Evolutionary conservation across 2,797 vertebrate species (phyloP).

Genomic region (Aphelocoma californica): DNA sequence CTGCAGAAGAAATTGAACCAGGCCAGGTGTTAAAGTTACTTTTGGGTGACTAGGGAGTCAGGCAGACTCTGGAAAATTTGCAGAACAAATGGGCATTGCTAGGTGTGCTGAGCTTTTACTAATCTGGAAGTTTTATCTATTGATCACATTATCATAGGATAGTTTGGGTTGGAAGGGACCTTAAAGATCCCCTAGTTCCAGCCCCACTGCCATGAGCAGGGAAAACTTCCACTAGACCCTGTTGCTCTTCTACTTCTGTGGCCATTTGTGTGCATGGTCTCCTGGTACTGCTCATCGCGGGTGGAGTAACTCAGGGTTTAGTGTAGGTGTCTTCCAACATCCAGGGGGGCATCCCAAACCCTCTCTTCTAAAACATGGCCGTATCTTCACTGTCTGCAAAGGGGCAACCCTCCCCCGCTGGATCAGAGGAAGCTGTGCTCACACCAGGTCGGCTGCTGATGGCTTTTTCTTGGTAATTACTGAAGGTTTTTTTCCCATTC

Average conservation of each 20-base stretch:
- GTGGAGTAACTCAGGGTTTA: background rate
- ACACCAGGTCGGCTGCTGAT: background rate
- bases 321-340: background rate
- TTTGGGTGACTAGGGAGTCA: background rate
- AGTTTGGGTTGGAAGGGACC: background rate
- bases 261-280: background rate
- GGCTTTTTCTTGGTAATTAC: background rate
- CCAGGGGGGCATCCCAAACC: background rate
- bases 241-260: background rate
- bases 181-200: background rate
- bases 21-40: background rate
- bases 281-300: background rate
- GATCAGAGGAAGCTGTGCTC: background rate
- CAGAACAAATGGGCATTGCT: background rate
- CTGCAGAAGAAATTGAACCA: background rate
- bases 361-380: background rate
- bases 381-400: background rate
- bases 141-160: background rate
- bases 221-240: background rate
- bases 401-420: background rate
- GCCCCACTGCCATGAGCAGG: background rate
- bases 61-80: background rate
- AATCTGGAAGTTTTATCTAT: background rate
- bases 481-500: fast-evolving
- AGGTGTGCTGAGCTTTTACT: background rate